Percentiles rank a stretch among this genome's conserved stretches.
These are phyloP conservation scores for Helicoverpa armigera DNA, from an alignment of 1,140 invertebrate genomes.

Conservation along the genomic window DNA sequence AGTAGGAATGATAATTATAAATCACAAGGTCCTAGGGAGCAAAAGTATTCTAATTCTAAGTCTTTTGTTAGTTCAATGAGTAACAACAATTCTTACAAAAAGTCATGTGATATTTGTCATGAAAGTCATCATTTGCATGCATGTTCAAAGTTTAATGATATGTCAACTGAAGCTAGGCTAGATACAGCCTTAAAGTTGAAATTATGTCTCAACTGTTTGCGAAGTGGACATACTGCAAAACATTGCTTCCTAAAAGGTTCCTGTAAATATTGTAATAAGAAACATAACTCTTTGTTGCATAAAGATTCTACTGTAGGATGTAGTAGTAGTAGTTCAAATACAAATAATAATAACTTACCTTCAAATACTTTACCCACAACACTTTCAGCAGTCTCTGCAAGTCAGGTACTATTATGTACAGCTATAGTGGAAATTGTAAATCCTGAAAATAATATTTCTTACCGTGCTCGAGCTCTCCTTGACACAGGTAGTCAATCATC, in stretches of 20 bases:
- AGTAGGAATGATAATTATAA: slow-evolving; percentile 2
- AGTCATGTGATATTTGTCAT: slow-evolving; percentile 13
- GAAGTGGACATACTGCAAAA: not conserved
- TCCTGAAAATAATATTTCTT: too few species aligned
- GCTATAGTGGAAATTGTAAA: too few species aligned
- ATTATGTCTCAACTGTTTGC: slow-evolving; percentile 34
- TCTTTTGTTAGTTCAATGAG: slow-evolving; percentile 28
- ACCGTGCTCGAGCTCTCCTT: too few species aligned
- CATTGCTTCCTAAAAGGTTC: not conserved
- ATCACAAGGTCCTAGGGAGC: not conserved
- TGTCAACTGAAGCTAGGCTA: not conserved
- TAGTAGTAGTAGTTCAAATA: not conserved
- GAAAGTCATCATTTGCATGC: slow-evolving; percentile 12
- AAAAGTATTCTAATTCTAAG: slow-evolving; percentile 17
- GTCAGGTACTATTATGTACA: too few species aligned
- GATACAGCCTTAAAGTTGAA: slow-evolving; percentile 16
- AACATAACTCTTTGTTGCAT: slow-evolving; percentile 45
- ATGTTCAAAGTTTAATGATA: slow-evolving; percentile 35
- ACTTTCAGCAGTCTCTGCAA: too few species aligned
- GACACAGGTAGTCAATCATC: too few species aligned
- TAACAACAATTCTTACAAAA: not conserved
- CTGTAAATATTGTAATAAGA: slow-evolving; percentile 38
- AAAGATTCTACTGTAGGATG: not conserved
- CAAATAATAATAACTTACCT: not conserved
- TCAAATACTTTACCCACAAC: not conserved